Percentiles rank a stretch among this genome's conserved stretches.
phyloP scores from a whole-genome alignment of 2,888 invertebrate species.

The Brenthis ino region DNA sequence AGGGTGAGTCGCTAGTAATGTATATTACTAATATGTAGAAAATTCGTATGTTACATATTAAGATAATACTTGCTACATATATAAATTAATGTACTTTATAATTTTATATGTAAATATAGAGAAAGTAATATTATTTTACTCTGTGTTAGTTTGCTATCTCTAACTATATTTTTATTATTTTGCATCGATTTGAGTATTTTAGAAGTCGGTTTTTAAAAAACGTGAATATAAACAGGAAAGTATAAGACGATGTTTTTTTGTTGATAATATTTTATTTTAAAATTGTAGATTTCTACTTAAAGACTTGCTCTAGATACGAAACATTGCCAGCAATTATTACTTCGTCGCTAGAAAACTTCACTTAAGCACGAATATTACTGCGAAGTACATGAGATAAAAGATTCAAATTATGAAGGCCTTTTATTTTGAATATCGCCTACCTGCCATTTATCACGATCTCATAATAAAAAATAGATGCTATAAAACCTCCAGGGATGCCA shows the following conservation, averaged over 20 bases:
- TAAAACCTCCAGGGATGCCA: too few species aligned
- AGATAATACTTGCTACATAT: too few species aligned
- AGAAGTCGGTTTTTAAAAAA: neutral
- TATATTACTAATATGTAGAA: too few species aligned
- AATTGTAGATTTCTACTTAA: constrained; percentile 18
- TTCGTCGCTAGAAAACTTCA: constrained; percentile 24
- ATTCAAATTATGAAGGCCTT: constrained; percentile 13
- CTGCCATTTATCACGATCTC: neutral
- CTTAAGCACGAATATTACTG: constrained; percentile 27
- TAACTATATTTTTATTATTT: too few species aligned
- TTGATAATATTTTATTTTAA: constrained; percentile 16
- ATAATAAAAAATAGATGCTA: neutral
- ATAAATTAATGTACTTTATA: too few species aligned
- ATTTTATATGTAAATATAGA: too few species aligned
- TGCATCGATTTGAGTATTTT: too few species aligned
- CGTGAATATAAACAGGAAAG: neutral
- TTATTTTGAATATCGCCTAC: constrained; percentile 14
- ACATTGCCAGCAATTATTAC: constrained; percentile 28
- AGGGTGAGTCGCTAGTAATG: too few species aligned
- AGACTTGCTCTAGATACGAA: constrained; percentile 27
- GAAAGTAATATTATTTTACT: too few species aligned
- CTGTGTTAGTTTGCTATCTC: too few species aligned
- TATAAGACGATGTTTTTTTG: neutral
- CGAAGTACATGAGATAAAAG: constrained; percentile 17
- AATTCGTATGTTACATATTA: too few species aligned